phyloP scores from a whole-genome alignment of 2,113 vertebrate genomes.

The Lepus americanus region DNA sequence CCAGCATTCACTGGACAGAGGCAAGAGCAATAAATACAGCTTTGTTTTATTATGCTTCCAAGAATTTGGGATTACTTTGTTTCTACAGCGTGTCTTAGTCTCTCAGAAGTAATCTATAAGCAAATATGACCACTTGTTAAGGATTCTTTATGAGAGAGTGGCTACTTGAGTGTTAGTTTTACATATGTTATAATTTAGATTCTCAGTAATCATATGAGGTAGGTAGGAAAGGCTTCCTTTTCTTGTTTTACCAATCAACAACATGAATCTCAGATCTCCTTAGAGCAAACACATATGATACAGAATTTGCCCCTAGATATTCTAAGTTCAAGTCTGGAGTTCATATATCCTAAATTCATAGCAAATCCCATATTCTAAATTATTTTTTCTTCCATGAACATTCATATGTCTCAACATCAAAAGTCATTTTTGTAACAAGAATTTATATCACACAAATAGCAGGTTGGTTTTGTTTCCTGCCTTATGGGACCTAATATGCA shows the following conservation, averaged over 20 bases:
- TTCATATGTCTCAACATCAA: conserved; percentile 9
- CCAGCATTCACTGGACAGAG: background rate
- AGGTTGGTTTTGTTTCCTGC: conserved; percentile 18
- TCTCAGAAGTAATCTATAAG: background rate
- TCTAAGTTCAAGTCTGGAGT: background rate
- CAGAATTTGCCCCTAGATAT: background rate
- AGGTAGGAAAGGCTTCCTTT: background rate
- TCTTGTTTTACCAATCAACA: conserved; percentile 16
- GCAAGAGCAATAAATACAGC: background rate
- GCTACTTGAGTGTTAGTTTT: background rate
- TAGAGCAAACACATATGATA: background rate
- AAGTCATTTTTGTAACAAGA: conserved; percentile 23
- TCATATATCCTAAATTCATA: background rate
- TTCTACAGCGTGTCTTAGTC: background rate
- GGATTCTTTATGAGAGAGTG: background rate
- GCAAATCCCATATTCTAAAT: background rate
- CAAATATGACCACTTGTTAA: background rate
- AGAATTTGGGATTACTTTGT: background rate
- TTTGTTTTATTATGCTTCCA: background rate
- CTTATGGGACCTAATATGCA: background rate
- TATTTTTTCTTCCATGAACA: conserved; percentile 9
- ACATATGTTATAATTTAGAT: background rate
- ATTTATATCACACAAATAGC: background rate
- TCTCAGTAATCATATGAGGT: background rate
- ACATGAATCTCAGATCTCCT: background rate